A percentile compares a stretch with the other conserved stretches of the same genome.
phyloP scores from a whole-genome alignment of 2,797 vertebrate genomes.

The Poecilia gillii region DNA sequence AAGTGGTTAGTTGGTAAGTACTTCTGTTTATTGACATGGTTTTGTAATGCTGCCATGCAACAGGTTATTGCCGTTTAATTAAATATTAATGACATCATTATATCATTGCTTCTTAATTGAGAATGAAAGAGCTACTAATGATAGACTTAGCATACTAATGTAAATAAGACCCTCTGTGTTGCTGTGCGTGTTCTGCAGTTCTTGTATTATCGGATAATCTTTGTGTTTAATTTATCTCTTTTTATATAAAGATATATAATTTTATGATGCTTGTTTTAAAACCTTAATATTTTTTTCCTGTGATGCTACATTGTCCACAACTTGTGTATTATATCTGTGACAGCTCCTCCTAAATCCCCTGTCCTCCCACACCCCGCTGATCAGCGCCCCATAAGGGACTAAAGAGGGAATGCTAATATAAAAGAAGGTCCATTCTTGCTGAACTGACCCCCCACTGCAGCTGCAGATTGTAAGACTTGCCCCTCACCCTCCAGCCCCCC shows the following conservation, averaged over 20 bases:
- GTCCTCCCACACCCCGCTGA: conserved; percentile 26
- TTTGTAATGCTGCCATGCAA: conserved; percentile 87
- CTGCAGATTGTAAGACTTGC: conserved; percentile 56
- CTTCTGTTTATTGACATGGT: conserved; percentile 82
- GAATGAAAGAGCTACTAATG: conserved; percentile 84
- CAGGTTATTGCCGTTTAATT: conserved; percentile 88
- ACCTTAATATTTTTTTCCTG: conserved; percentile 15
- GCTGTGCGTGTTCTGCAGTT: not conserved
- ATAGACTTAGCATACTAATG: conserved; percentile 86
- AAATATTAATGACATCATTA: conserved; percentile 82
- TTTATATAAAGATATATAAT: not conserved
- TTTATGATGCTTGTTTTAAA: not conserved
- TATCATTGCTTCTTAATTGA: conserved; percentile 86
- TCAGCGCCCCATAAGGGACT: conserved; percentile 58
- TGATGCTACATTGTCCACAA: not conserved
- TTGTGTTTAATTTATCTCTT: not conserved
- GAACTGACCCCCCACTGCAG: conserved; percentile 64
- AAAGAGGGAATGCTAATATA: conserved; percentile 31
- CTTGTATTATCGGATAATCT: not conserved
- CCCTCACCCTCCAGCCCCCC: conserved; percentile 3
- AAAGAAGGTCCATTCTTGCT: conserved; percentile 43
- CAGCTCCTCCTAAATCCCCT: conserved; percentile 1
- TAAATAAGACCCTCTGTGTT: conserved; percentile 80
- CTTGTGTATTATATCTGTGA: conserved; percentile 15
- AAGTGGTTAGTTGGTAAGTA: conserved; percentile 75